These are phyloP conservation scores for Glareola pratincola DNA, from an alignment of 2,113 vertebrate species.

Conservation along the genomic window DNA sequence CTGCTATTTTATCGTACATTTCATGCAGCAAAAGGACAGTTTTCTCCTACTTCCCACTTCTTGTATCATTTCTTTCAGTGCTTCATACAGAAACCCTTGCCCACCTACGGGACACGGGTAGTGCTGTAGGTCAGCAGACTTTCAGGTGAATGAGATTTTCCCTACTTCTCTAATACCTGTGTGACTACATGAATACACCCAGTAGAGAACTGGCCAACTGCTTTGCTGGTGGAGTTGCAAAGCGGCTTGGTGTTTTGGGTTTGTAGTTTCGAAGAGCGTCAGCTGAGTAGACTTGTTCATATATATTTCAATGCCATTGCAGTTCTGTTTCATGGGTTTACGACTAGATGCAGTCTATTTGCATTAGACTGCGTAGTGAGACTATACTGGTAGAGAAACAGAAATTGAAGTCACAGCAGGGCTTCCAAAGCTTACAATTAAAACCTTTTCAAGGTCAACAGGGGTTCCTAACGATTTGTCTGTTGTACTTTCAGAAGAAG, in stretches of 20 bases:
- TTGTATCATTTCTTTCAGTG: background rate
- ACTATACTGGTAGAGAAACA: background rate
- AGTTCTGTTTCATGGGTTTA: background rate
- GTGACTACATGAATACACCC: background rate
- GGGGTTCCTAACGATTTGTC: background rate
- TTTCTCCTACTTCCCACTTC: background rate
- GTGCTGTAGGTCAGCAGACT: background rate
- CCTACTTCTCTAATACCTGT: background rate
- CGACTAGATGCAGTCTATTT: background rate
- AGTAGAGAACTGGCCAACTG: background rate
- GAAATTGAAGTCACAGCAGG: background rate
- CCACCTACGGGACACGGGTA: background rate
- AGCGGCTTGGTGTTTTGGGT: background rate
- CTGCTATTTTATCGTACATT: background rate
- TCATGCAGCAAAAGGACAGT: background rate
- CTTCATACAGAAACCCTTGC: background rate
- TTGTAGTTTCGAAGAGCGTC: background rate
- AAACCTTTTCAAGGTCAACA: background rate
- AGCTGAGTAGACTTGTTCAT: background rate
- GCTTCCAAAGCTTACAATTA: background rate
- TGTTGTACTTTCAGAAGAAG: background rate
- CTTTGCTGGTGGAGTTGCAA: background rate
- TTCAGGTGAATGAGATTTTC: background rate
- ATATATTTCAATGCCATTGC: background rate
- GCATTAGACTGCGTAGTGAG: background rate